Conservation (phyloP, 1,140 invertebrate species). For the Drosophila yakuba region DNA sequence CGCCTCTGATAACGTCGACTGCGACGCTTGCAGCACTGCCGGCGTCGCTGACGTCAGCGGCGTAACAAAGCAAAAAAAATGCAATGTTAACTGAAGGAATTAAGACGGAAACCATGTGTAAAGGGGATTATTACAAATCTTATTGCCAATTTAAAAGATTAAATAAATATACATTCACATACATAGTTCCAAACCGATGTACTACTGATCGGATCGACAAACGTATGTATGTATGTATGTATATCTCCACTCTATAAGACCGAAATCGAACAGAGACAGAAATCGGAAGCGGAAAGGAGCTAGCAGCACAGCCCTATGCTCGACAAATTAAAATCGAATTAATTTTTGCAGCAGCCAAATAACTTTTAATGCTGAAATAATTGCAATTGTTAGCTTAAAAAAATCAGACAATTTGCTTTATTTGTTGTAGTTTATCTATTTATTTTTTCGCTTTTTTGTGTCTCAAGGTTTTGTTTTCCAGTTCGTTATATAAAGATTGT, state of each 20-base stretch:
- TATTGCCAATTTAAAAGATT: too few relatives aligned
- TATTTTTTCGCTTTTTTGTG: background rate
- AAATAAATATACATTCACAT: too few relatives aligned
- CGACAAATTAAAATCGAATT: constrained; percentile 40
- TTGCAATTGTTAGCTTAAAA: constrained; percentile 26
- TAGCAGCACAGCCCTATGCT: constrained; percentile 1
- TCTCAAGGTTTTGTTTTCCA: constrained; percentile 23
- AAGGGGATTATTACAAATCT: too few relatives aligned
- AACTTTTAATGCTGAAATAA: constrained; percentile 44
- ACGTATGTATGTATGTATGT: constrained; percentile 8
- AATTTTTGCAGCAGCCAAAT: constrained; percentile 32
- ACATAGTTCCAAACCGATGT: too few relatives aligned
- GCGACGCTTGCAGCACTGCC: background rate
- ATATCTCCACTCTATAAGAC: constrained; percentile 31
- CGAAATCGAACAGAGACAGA: constrained; percentile 18
- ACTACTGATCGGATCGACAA: constrained; percentile 32
- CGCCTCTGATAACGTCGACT: background rate
- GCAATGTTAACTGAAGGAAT: background rate
- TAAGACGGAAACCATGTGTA: background rate
- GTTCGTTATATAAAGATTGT: constrained; percentile 24
- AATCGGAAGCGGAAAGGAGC: constrained; percentile 6
- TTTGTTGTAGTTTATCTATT: constrained; percentile 1
- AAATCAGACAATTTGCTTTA: constrained; percentile 5
- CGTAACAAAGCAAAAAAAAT: background rate
- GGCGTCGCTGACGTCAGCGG: constrained; percentile 10